Base-by-base conservation (phyloP, 1,140 invertebrate species). In the Scaptomyza graminum region DNA sequence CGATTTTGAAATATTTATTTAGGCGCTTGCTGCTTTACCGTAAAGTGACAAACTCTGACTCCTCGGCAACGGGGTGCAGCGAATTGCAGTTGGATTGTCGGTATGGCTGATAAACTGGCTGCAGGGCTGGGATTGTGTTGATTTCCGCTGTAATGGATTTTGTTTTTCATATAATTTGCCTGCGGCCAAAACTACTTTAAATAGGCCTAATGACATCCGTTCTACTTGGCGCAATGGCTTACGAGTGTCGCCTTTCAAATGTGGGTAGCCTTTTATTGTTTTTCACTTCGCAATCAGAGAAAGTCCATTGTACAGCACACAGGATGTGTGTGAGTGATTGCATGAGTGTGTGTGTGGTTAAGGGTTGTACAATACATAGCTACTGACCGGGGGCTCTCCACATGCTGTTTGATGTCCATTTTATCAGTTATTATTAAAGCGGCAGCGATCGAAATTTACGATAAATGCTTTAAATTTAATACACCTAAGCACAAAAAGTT, bases 401-500 rank as follows among this genome's bases (percentile, higher is more conserved):
- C 34, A 52, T 18, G 25, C 13, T 54, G 57, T 77, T 54, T 44
- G 31, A 56, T 56, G 55, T 57, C 55, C 55, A 37, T 66, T 60
- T 68, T 79, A 78, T 76, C 76, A 67, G 66, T 75, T 81, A 79
- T 76, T 71, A 78, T 81, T n/a, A n/a, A n/a, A 68, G 78, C 73
- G 57, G 73, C 54, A 68, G 76, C 87, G 87, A 90, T 90, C 87
- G 66, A 82, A 90, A 90, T 90, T 85, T 90, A 90, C 87, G 87
- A 90, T 90, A 85, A 87, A 90, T 90, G 87, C 76, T 90, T 90
- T 85, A 90, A 90, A 90, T 79, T 85, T 79, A 79, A 68, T 87
- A 85, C 74, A 78, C 81, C 69, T 72, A 60, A 85, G 79, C 79
- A 67, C 64, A 67, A 80, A 67, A 82, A 62, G 63, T 90, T 81